These are phyloP conservation scores for Nannospalax galili DNA, from an alignment of 2,113 vertebrate species.

Conservation along the genomic window DNA sequence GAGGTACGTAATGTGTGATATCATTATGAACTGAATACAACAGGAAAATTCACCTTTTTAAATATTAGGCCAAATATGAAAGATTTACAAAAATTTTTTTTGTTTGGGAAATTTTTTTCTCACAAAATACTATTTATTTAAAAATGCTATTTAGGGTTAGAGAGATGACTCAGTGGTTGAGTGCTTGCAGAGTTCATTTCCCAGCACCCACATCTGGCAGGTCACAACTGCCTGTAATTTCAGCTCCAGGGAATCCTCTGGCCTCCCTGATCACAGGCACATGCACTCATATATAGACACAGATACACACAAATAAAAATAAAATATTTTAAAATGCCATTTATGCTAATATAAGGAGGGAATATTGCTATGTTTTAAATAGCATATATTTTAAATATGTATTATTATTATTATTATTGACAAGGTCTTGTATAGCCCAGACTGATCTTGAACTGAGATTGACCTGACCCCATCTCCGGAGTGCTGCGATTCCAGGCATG, in stretches of 20 bases:
- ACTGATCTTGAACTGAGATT: not conserved
- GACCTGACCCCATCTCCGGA: not conserved
- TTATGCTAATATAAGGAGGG: not conserved
- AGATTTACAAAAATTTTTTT: not conserved
- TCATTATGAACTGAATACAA: not conserved
- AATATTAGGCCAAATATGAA: not conserved
- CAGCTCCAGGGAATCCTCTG: not conserved
- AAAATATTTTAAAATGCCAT: not conserved
- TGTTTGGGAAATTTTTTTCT: not conserved
- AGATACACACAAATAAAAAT: not conserved
- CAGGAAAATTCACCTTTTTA: not conserved
- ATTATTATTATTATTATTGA: not conserved
- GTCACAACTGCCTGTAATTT: not conserved
- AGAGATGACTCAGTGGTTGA: not conserved
- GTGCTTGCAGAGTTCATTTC: not conserved
- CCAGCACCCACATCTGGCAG: not conserved
- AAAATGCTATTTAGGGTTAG: not conserved
- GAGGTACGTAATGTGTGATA: not conserved
- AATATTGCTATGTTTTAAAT: conserved; percentile 32
- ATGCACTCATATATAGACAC: not conserved
- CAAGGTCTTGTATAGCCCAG: not conserved
- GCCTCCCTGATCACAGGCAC: not conserved
- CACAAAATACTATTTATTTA: not conserved
- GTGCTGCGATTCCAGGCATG: not conserved
- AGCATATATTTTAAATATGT: not conserved